Percentiles rank a stretch among this genome's conserved stretches.
phyloP scores from a whole-genome alignment of 2,113 vertebrate genomes.

The Cryptomyrus ogoouensis region DNA sequence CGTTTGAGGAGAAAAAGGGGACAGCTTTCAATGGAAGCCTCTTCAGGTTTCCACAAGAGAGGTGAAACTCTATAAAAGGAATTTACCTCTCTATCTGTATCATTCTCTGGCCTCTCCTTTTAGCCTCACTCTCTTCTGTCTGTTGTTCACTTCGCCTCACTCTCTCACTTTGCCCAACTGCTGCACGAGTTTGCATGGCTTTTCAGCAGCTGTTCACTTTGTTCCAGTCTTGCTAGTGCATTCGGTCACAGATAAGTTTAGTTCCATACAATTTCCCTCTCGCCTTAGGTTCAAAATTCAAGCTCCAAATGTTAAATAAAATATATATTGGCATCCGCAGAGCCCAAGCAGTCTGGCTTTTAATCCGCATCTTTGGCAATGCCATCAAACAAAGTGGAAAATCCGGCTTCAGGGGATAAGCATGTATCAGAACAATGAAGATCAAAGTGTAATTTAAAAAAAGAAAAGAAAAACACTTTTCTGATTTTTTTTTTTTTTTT shows the following conservation, averaged over 20 bases:
- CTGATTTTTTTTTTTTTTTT: background rate
- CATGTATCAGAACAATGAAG: background rate
- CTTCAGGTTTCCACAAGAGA: constrained; percentile 1
- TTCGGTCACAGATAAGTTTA: constrained; percentile 14
- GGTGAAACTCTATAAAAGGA: background rate
- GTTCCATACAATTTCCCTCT: background rate
- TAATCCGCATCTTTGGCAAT: background rate
- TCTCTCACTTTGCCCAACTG: background rate
- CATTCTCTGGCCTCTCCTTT: background rate
- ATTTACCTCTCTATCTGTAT: background rate
- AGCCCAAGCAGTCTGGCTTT: background rate
- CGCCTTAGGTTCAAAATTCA: background rate
- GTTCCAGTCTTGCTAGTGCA: background rate
- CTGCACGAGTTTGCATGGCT: background rate
- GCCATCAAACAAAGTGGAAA: background rate
- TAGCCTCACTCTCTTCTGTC: background rate
- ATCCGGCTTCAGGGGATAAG: background rate
- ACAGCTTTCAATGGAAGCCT: background rate
- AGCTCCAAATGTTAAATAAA: background rate
- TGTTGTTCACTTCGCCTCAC: background rate
- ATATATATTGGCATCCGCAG: background rate
- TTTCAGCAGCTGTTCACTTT: background rate
- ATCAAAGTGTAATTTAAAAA: background rate
- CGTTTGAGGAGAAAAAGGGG: background rate
- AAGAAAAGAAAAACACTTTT: background rate